Evolutionary conservation across 2,888 invertebrate genomes (phyloP).

Genomic region (Cheilosia impressa): DNA sequence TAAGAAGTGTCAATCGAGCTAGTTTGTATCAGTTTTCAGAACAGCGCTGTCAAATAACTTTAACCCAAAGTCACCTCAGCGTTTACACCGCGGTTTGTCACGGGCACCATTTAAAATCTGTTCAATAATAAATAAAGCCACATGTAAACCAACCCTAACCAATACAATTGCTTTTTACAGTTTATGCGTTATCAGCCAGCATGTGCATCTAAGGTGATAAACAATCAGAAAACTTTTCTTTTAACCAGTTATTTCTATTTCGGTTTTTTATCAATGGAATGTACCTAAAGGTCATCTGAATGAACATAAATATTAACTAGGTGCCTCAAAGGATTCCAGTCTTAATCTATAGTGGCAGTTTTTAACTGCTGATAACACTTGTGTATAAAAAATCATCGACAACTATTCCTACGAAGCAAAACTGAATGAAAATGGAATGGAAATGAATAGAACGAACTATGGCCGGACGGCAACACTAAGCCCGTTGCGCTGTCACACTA

Average conservation of each 20-base stretch:
- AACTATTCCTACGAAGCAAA: slow-evolving; percentile 15
- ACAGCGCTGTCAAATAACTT: no score
- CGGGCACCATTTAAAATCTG: background rate
- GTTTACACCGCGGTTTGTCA: no score
- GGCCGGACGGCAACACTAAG: slow-evolving; percentile 8
- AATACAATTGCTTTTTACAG: background rate
- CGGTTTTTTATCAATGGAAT: slow-evolving; percentile 63
- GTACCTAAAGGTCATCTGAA: slow-evolving; percentile 61
- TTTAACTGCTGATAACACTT: slow-evolving; percentile 49
- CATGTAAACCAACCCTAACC: background rate
- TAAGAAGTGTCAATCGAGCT: no score
- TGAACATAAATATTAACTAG: slow-evolving; percentile 34
- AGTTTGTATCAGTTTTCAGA: no score
- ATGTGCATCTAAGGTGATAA: slow-evolving; percentile 54
- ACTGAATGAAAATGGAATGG: background rate
- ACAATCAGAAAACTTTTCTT: slow-evolving; percentile 39
- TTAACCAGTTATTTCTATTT: slow-evolving; percentile 23
- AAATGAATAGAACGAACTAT: background rate
- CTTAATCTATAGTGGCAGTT: slow-evolving; percentile 34
- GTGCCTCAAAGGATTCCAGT: slow-evolving; percentile 61
- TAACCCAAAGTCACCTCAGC: no score
- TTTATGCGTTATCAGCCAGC: slow-evolving; percentile 32
- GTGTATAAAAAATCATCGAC: slow-evolving; percentile 29
- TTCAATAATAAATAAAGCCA: background rate
- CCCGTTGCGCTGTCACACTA: background rate